phyloP scores from a whole-genome alignment of 2,797 vertebrate genomes.

The Loriculus beryllinus region DNA sequence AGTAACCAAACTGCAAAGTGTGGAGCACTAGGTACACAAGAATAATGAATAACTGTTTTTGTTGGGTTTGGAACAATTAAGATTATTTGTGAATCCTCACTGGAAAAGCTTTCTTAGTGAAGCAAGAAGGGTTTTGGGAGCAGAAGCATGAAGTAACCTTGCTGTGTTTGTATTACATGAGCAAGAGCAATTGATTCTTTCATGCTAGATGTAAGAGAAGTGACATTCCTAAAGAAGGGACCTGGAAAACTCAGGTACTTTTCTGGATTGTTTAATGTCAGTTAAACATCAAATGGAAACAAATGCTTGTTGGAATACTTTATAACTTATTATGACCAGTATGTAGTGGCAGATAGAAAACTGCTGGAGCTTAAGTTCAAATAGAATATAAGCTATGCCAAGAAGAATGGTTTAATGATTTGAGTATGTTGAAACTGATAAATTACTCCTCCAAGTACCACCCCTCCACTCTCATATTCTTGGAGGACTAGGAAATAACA shows the following conservation, averaged over 20 bases:
- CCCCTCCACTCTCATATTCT: background rate
- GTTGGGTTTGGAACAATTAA: background rate
- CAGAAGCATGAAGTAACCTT: background rate
- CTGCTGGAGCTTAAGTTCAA: background rate
- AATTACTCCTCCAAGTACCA: background rate
- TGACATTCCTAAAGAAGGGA: background rate
- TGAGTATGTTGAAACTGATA: background rate
- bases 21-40: background rate
- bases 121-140: constrained; percentile 2
- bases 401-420: background rate
- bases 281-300: background rate
- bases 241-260: background rate
- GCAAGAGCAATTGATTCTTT: background rate
- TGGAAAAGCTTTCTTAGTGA: background rate
- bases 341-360: background rate
- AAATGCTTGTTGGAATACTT: constrained; percentile 16
- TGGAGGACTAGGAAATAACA: background rate
- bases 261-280: background rate
- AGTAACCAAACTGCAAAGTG: background rate
- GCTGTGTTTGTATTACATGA: background rate
- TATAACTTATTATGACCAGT: background rate
- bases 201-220: background rate
- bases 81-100: constrained; percentile 3
- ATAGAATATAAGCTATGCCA: background rate
- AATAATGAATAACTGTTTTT: background rate